A percentile compares a stretch with the other conserved stretches of the same genome.
phyloP scores from a whole-genome alignment of 2,113 vertebrate species.

The Hippocampus abdominalis region DNA sequence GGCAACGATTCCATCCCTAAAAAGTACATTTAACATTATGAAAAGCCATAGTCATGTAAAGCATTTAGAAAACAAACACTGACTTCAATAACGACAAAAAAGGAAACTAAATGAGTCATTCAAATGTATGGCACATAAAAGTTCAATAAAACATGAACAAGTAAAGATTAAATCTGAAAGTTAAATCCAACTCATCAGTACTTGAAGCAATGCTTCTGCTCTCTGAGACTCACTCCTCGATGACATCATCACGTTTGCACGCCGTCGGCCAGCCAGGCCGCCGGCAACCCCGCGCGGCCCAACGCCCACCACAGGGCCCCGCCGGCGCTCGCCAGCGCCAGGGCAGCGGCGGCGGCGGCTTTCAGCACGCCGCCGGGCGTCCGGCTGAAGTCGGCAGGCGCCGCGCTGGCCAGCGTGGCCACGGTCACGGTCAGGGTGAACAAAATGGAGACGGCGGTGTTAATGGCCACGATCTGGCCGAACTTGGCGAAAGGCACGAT shows the following conservation, averaged over 20 bases:
- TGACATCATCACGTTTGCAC: constrained; percentile 25
- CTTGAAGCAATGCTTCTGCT: background rate
- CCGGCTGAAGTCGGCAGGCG: constrained; percentile 80
- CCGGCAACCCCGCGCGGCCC: constrained; percentile 49
- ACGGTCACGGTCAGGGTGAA: constrained; percentile 91
- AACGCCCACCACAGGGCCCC: constrained; percentile 77
- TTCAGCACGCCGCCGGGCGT: constrained; percentile 85
- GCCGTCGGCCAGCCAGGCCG: constrained; percentile 55
- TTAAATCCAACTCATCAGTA: background rate
- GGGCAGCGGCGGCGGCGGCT: constrained; percentile 76
- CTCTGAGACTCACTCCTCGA: no score
- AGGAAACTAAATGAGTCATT: no score
- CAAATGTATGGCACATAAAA: no score
- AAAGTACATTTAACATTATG: background rate
- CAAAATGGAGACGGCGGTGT: constrained; percentile 86
- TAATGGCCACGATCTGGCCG: constrained; percentile 95
- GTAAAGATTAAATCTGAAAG: no score
- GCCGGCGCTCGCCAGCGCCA: constrained; percentile 63
- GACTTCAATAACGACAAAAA: no score
- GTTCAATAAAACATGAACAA: no score
- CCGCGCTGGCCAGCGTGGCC: constrained; percentile 84
- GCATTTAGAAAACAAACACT: background rate
- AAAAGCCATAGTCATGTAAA: background rate
- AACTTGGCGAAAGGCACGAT: constrained; percentile 98
- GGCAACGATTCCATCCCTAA: background rate